phyloP scores from a whole-genome alignment of 2,113 vertebrate genomes.

The Datnioides undecimradiatus region DNA sequence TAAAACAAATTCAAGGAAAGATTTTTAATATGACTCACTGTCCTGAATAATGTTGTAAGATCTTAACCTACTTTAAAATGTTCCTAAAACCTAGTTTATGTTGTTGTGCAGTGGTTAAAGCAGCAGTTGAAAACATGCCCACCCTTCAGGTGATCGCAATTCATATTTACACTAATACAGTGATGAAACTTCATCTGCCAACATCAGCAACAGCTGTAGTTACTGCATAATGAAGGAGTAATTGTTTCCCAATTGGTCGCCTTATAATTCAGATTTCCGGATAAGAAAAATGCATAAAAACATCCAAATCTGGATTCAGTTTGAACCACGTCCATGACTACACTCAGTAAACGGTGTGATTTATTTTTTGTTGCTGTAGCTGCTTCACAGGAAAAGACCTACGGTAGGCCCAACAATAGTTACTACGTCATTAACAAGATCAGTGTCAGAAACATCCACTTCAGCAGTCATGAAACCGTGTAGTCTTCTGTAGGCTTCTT shows the following conservation, averaged over 20 bases:
- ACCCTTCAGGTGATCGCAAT: neutral
- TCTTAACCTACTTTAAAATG: too few species aligned
- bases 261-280: neutral
- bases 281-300: neutral
- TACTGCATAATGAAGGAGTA: neutral
- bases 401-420: too few species aligned
- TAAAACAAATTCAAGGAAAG: neutral
- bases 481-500: neutral
- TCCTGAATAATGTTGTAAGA: neutral
- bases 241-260: neutral
- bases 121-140: neutral
- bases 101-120: neutral
- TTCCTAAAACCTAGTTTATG: neutral
- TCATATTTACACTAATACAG: neutral
- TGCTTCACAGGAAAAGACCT: too few species aligned
- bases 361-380: too few species aligned
- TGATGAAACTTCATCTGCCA: neutral
- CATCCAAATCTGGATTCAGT: too few species aligned
- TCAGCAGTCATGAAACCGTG: too few species aligned
- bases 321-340: too few species aligned
- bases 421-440: too few species aligned
- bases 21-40: neutral
- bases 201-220: neutral
- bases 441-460: too few species aligned
- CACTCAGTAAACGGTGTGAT: too few species aligned